Conservation (phyloP, 1,140 invertebrate genomes). For the Heliothis virescens region DNA sequence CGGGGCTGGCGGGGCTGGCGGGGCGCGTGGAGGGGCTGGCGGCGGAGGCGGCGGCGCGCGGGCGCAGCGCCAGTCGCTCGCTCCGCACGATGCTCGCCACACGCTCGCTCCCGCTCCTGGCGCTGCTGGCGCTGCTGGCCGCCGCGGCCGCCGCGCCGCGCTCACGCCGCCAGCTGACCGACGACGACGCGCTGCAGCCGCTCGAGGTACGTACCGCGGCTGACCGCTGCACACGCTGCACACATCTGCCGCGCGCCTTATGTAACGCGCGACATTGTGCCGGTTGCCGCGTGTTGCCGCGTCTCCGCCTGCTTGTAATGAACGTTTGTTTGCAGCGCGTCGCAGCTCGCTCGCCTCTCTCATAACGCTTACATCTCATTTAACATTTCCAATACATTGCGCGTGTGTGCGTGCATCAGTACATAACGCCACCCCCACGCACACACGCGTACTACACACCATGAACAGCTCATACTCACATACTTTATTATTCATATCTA, state of each 20-base stretch:
- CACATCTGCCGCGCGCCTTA: conserved; percentile 4
- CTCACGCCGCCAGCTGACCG: conserved; percentile 69
- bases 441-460: not conserved
- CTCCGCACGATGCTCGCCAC: conserved; percentile 63
- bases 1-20: not conserved
- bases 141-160: conserved; percentile 53
- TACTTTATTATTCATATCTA: no score
- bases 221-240: not conserved
- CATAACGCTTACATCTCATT: conserved; percentile 30
- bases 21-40: not conserved
- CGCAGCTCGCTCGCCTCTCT: conserved; percentile 19
- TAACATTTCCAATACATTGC: not conserved
- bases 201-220: conserved; percentile 60
- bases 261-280: conserved; percentile 28
- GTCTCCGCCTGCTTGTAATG: not conserved
- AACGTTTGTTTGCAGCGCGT: conserved; percentile 19
- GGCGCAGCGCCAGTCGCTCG: conserved; percentile 44
- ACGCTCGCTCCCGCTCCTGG: conserved; percentile 58
- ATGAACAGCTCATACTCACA: no score
- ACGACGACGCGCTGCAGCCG: conserved; percentile 75
- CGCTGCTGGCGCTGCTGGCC: conserved; percentile 52
- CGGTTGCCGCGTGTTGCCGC: not conserved
- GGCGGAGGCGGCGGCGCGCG: conserved; percentile 42
- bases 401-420: not conserved
- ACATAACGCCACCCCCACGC: no score